Evolutionary conservation across 2,888 invertebrate genomes (phyloP), one percentile per base, ranked within the genome.

Genomic region (Aproaerema taeniolella): DNA sequence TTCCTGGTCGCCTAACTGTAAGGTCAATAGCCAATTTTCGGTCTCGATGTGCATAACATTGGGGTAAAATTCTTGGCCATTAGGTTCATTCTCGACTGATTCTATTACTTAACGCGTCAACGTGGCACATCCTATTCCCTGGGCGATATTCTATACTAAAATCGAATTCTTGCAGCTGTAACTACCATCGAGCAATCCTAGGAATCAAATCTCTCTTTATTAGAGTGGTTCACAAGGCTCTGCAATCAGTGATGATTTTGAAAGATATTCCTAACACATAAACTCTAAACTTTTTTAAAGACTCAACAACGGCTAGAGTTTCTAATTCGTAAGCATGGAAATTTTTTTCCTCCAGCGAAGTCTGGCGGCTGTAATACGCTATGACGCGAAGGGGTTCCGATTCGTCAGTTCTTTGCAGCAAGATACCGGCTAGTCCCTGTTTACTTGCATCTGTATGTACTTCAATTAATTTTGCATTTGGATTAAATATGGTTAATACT

Each of bases 1-100:
- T 28, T 42, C 33, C 1, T 12, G 1, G 35, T 32, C 40, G 0
- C 31, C 36, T 14, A 32, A 35, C 10, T 38, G 35, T 26, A 31
- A 26, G 3, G 34, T 38, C 1, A 8, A 10, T 1, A 41, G 28
- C 38, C 43, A 41, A 17, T 37, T 32, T 13, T 28, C 38, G 7
- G 14, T 20, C 10, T 16, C 25, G 5, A 39, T 39, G 10, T 33
- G 5, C 13, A 39, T 9, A 10, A 39, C 28, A 11, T 17, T 9
- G 10, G 31, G 34, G 24, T 12, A 34, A 8, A 31, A 30, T 9
- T 20, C 39, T n/a, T 26, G 26, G 4, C 5, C 7, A 20, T 7
- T 20, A 4, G 20, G 7, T 4, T 20, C 7, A 20, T 20, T 20
- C 7, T 4, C 20, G 20, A 6, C 7, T 26, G 26, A 26, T 26